Conservation (phyloP, 2,888 invertebrate species). For the Archaeoteleia sp. region DNA sequence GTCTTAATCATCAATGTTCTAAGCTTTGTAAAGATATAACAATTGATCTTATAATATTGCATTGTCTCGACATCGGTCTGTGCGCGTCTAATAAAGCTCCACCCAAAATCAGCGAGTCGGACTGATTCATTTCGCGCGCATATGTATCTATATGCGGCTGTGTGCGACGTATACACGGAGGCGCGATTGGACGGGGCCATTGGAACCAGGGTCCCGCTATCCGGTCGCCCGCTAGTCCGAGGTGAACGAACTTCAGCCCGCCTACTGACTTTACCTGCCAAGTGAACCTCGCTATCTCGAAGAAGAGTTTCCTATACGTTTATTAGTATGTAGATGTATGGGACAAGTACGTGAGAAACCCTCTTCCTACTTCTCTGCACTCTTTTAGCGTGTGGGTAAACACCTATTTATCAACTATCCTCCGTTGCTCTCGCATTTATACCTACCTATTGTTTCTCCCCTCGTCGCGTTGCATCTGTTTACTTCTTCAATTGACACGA, state of each 20-base stretch:
- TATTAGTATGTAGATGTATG: slow-evolving; percentile 16
- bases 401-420: too few species aligned
- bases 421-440: too few species aligned
- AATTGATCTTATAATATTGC: too few species aligned
- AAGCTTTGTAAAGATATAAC: too few species aligned
- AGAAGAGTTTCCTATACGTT: slow-evolving; percentile 51
- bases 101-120: too few species aligned
- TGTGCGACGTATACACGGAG: slow-evolving; percentile 55
- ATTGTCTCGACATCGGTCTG: too few species aligned
- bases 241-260: slow-evolving; percentile 72
- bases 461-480: too few species aligned
- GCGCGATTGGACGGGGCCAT: slow-evolving; percentile 67
- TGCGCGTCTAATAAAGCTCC: too few species aligned
- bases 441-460: too few species aligned
- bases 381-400: neutral
- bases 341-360: slow-evolving; percentile 9
- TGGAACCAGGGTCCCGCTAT: slow-evolving; percentile 74
- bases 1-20: too few species aligned
- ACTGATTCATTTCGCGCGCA: neutral
- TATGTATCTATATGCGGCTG: slow-evolving; percentile 43
- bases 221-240: slow-evolving; percentile 74
- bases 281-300: slow-evolving; percentile 59
- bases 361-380: slow-evolving; percentile 12
- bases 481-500: too few species aligned
- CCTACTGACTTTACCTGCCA: slow-evolving; percentile 74